These are phyloP conservation scores for Pseudochromis fuscus DNA, from an alignment of 2,797 vertebrate genomes.

Conservation along the genomic window DNA sequence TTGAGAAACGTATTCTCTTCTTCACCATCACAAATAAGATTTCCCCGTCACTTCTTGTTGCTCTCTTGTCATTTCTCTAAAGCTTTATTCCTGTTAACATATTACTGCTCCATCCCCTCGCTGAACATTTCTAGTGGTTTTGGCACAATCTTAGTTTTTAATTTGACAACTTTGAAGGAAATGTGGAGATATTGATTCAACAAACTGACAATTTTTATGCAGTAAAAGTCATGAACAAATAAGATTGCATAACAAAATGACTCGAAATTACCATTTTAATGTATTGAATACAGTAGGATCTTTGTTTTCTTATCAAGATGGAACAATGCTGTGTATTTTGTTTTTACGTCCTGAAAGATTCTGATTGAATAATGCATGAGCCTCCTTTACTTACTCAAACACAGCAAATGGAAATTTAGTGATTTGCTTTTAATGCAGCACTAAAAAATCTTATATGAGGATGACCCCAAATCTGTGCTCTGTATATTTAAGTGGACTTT, in stretches of 20 bases:
- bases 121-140: neutral
- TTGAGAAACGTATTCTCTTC: conserved; percentile 75
- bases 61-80: conserved; percentile 8
- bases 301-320: neutral
- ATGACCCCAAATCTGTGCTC: neutral
- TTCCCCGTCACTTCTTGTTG: conserved; percentile 19
- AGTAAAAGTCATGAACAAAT: neutral
- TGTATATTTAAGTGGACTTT: neutral
- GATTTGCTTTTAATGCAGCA: too few relatives aligned
- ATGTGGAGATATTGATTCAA: neutral
- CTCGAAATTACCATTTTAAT: neutral
- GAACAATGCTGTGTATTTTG: neutral
- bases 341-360: neutral
- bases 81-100: neutral
- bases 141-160: neutral
- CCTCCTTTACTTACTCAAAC: neutral
- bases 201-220: neutral
- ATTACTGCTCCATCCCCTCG: neutral
- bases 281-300: neutral
- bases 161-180: neutral
- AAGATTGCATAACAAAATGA: neutral
- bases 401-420: neutral
- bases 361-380: neutral
- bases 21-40: neutral
- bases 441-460: too few relatives aligned